phyloP scores from a whole-genome alignment of 2,888 invertebrate species.

The Drosophila leonis region DNA sequence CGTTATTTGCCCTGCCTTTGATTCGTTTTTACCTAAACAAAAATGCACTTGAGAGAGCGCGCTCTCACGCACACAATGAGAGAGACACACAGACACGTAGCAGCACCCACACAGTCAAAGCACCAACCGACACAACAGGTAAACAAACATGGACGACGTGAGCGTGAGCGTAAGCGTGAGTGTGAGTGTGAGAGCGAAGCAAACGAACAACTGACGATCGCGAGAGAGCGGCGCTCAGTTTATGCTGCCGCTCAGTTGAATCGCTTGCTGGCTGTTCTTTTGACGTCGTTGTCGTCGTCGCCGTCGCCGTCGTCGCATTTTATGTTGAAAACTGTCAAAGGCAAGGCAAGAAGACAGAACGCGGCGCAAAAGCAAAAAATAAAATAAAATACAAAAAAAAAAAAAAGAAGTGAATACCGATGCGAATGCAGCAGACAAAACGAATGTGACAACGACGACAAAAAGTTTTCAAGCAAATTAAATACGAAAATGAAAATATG shows the following conservation, averaged over 20 bases:
- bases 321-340: slow-evolving; percentile 80
- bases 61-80: slow-evolving; percentile 17
- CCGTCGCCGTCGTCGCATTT: slow-evolving; percentile 61
- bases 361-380: slow-evolving; percentile 55
- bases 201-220: slow-evolving; percentile 26
- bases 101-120: slow-evolving; percentile 44
- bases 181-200: slow-evolving; percentile 5
- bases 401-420: slow-evolving; percentile 67
- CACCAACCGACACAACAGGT: slow-evolving; percentile 61
- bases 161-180: slow-evolving; percentile 7
- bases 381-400: slow-evolving; percentile 32
- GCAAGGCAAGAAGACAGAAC: slow-evolving; percentile 66
- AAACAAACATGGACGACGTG: slow-evolving; percentile 66
- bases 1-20: slow-evolving; percentile 77
- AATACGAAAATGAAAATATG: slow-evolving; percentile 64
- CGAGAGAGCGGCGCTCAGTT: slow-evolving; percentile 54
- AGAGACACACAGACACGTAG: slow-evolving; percentile 19
- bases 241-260: slow-evolving; percentile 69
- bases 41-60: slow-evolving; percentile 78
- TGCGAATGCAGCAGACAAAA: slow-evolving; percentile 77
- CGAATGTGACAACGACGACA: slow-evolving; percentile 78
- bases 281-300: slow-evolving; percentile 56
- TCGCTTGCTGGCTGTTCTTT: slow-evolving; percentile 52
- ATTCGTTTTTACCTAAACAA: slow-evolving; percentile 80
- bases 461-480: slow-evolving; percentile 59